Conservation (phyloP, 2,888 invertebrate genomes). For the Diadegma fenestrale region DNA sequence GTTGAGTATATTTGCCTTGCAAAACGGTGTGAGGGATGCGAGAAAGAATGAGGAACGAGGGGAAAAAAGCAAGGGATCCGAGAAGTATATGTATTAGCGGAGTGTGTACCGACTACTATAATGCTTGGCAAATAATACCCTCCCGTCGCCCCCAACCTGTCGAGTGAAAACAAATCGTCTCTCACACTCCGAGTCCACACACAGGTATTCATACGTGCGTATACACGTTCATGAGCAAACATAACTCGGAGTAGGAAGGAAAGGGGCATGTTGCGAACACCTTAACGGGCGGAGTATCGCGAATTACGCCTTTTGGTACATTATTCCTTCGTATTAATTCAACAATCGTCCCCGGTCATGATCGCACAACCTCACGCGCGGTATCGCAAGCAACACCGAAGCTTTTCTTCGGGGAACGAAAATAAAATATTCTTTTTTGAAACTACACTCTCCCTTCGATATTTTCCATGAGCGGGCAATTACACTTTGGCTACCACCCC, state of each 20-base stretch:
- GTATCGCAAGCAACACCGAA: slow-evolving; percentile 5
- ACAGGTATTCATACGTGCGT: not conserved
- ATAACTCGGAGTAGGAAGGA: not conserved
- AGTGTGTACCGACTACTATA: slow-evolving; percentile 43
- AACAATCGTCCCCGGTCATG: not conserved
- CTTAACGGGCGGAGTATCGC: not conserved
- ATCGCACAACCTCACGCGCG: not conserved
- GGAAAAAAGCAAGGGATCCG: slow-evolving; percentile 25
- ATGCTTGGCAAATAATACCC: slow-evolving; percentile 70
- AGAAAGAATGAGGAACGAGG: slow-evolving; percentile 15
- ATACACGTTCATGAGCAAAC: not conserved
- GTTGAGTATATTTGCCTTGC: slow-evolving; percentile 9
- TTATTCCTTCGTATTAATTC: not conserved
- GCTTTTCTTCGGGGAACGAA: slow-evolving; percentile 40
- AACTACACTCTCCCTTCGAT: slow-evolving; percentile 41
- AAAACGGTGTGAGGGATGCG: slow-evolving; percentile 7
- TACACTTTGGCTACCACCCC: slow-evolving; percentile 73
- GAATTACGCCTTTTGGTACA: not conserved
- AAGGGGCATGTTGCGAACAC: not conserved
- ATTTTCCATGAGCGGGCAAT: slow-evolving; percentile 77
- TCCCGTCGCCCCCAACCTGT: slow-evolving; percentile 74
- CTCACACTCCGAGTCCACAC: slow-evolving; percentile 34
- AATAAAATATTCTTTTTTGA: not conserved
- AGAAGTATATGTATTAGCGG: slow-evolving; percentile 42
- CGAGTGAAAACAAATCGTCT: slow-evolving; percentile 73